Evolutionary conservation across 2,797 vertebrate genomes (phyloP), one percentile per base, ranked within the genome.

Genomic region (Rhinella marina): DNA sequence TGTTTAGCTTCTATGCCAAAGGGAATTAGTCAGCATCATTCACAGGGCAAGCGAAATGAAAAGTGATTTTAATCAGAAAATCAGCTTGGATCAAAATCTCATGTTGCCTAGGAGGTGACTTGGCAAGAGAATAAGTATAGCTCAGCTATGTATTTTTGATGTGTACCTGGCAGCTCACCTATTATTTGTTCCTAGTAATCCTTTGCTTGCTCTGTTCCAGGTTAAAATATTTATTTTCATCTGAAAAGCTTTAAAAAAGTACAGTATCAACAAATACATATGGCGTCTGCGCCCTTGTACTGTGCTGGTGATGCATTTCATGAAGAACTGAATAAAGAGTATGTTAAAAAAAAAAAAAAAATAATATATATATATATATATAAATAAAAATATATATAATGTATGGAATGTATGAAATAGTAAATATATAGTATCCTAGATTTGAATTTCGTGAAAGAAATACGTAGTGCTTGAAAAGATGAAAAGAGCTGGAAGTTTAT

Each of bases 51-150:
- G 81, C 50, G 21, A 11, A 82, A 82, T 82, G 16, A 82, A 82
- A 41, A 41, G 16, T 25, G 64, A 72, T 54, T 52, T 82, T 70
- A 83, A 83, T 83, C n/a, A 83, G 66, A 72, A 72, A 83, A 83
- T 70, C 64, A 82, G 81, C 64, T 72, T 52, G 50, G 66, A 83
- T 72, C 50, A 72, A 72, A 56, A 68, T 72, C 66, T n/a, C 54
- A 32, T 72, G 27, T 83, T 72, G 81, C 66, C 66, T 32, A 9
- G 81, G 64, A 72, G 27, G 81, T 57, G 68, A 52, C 21, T 57
- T 83, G 66, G 52, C 50, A 21, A 56, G 54, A 29, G 61, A 72
- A 83, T 68, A 72, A 72, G 64, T 57, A 21, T 11, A 25, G 52
- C 48, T 72, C 17, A 78, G 25, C 32, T 16, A 70, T 83, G 66